phyloP scores from a whole-genome alignment of 2,888 invertebrate genomes.

The Lochmaea crataegi region DNA sequence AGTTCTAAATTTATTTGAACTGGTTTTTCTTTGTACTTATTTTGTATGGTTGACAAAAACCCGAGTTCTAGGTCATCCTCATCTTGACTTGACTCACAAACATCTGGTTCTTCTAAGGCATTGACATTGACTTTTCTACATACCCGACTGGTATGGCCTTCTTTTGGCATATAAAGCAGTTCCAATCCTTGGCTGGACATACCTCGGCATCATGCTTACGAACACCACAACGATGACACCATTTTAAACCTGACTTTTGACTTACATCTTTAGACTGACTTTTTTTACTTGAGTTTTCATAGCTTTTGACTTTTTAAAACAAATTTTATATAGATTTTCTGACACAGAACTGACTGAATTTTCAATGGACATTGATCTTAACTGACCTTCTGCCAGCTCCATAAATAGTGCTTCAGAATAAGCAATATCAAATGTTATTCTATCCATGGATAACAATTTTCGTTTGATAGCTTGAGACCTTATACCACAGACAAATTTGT shows the following conservation, averaged over 20 bases:
- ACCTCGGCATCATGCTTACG: no score
- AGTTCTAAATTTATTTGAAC: slow-evolving; percentile 8
- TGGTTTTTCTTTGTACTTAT: neutral
- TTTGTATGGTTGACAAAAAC: neutral
- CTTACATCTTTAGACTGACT: slow-evolving; percentile 15
- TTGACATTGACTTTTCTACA: slow-evolving; percentile 21
- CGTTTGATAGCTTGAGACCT: no score
- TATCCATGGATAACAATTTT: neutral
- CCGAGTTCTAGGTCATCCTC: slow-evolving; percentile 19
- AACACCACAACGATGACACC: no score
- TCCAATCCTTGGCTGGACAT: slow-evolving; percentile 33
- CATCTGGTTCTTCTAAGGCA: neutral
- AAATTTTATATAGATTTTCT: neutral
- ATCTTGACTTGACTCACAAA: slow-evolving; percentile 7
- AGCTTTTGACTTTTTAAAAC: neutral
- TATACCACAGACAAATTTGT: no score
- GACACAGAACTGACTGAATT: slow-evolving; percentile 4
- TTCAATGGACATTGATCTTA: no score
- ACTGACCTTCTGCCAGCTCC: no score
- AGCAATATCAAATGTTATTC: no score
- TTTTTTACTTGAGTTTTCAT: neutral
- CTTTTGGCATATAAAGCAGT: slow-evolving; percentile 32
- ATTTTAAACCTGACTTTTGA: no score
- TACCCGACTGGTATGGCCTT: slow-evolving; percentile 32
- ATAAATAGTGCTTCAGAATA: no score